Percentiles rank a stretch among this genome's conserved stretches.
Conservation (phyloP, 2,888 invertebrate species). For the Stenolophus ochropezus region DNA sequence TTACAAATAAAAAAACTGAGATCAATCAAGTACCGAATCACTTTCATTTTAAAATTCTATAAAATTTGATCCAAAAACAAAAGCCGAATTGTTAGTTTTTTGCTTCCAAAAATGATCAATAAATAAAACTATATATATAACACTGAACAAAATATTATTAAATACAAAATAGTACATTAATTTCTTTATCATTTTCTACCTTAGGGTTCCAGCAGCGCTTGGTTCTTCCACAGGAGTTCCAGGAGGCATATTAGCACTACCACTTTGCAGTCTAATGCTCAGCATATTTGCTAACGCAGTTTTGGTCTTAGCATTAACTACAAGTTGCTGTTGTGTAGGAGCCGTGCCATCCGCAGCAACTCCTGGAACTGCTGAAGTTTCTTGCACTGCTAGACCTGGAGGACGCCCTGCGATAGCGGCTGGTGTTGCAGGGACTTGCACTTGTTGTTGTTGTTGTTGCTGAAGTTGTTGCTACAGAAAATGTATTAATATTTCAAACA, state of each 20-base stretch:
- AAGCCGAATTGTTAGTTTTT: too few species aligned
- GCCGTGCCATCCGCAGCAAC: conserved; percentile 61
- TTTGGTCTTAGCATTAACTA: conserved; percentile 93
- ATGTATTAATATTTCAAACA: neutral
- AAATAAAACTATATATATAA: too few species aligned
- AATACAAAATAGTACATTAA: neutral
- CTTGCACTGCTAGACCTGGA: conserved; percentile 65
- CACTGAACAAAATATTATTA: too few species aligned
- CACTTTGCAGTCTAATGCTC: conserved; percentile 83
- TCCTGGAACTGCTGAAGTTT: conserved; percentile 58
- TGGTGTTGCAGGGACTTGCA: conserved; percentile 53
- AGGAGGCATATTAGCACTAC: conserved; percentile 69
- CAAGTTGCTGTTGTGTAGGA: conserved; percentile 74
- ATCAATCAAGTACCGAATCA: too few species aligned
- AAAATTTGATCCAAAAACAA: too few species aligned
- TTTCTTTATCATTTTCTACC: conserved; percentile 70
- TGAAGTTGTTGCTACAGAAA: conserved; percentile 37
- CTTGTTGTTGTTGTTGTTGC: conserved; percentile 61
- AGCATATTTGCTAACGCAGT: conserved; percentile 96
- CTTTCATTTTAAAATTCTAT: too few species aligned
- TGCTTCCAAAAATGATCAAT: too few species aligned
- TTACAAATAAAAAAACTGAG: too few species aligned
- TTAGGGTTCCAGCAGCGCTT: conserved; percentile 81
- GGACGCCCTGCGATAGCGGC: conserved; percentile 64
- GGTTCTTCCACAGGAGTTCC: conserved; percentile 73